These are phyloP conservation scores for Solea senegalensis DNA, from an alignment of 2,113 vertebrate genomes.

Conservation along the genomic window DNA sequence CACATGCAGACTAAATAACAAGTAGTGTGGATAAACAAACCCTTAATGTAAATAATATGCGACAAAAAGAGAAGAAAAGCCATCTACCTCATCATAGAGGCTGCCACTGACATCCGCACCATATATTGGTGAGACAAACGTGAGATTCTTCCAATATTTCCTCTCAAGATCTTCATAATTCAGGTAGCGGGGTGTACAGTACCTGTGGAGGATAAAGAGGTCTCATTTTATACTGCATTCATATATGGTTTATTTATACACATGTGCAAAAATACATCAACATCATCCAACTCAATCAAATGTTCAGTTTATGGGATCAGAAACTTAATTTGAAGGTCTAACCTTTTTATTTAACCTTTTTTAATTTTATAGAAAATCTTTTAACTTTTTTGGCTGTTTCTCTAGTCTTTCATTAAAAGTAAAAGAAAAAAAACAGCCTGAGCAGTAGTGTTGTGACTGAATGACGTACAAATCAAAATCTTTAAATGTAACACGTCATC, in stretches of 20 bases:
- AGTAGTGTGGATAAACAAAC: neutral
- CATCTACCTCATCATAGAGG: conserved; percentile 91
- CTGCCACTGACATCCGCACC: conserved; percentile 96
- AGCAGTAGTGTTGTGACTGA: too few species aligned
- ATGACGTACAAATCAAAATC: neutral
- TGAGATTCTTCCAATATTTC: conserved; percentile 99
- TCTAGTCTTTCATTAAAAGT: too few species aligned
- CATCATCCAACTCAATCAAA: too few species aligned
- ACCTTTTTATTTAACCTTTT: too few species aligned
- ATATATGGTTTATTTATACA: too few species aligned
- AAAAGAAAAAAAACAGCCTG: too few species aligned
- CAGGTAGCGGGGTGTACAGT: conserved; percentile 95
- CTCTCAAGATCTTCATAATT: conserved; percentile 98
- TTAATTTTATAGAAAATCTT: too few species aligned
- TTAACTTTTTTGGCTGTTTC: too few species aligned
- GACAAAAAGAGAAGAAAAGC: conserved; percentile 1
- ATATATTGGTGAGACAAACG: conserved; percentile 96
- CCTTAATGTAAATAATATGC: neutral
- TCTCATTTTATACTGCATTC: neutral
- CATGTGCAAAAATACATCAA: neutral
- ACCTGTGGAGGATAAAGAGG: conserved; percentile 76
- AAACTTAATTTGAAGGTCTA: too few species aligned
- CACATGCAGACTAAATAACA: neutral
- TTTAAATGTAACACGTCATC: neutral
- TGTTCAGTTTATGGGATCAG: too few species aligned